Evolutionary conservation across 1,140 invertebrate genomes (phyloP).

Genomic region (Pseudomyrmex cubaensis): DNA sequence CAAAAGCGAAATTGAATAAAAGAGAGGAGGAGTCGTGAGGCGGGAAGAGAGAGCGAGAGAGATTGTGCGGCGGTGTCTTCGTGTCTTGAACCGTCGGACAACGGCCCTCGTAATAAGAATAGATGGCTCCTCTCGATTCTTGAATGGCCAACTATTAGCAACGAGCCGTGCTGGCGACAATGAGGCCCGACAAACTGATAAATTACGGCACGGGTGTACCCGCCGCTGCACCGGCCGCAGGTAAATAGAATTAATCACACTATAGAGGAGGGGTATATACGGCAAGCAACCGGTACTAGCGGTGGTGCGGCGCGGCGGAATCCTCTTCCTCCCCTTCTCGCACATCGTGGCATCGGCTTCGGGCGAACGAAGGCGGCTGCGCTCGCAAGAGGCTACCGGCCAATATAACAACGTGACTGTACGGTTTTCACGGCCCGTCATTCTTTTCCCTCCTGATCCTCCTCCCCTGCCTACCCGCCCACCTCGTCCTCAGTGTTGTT

Average conservation of each 20-base stretch:
- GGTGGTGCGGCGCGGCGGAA: slow-evolving; percentile 20
- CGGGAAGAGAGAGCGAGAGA: neutral
- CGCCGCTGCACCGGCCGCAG: slow-evolving; percentile 74
- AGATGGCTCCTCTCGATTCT: slow-evolving; percentile 73
- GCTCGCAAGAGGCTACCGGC: slow-evolving; percentile 68
- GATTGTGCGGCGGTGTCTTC: slow-evolving; percentile 63
- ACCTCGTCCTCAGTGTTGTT: slow-evolving; percentile 6
- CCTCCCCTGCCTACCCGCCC: neutral
- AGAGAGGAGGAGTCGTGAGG: neutral
- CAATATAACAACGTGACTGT: slow-evolving; percentile 78
- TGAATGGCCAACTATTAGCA: slow-evolving; percentile 76
- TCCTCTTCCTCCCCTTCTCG: neutral
- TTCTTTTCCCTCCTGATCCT: slow-evolving; percentile 43
- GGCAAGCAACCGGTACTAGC: slow-evolving; percentile 48
- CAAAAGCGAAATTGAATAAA: neutral
- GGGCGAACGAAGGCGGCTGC: slow-evolving; percentile 55
- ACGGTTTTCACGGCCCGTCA: slow-evolving; percentile 68
- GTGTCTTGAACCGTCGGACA: slow-evolving; percentile 72
- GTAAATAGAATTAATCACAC: slow-evolving; percentile 79
- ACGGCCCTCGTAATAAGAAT: slow-evolving; percentile 75
- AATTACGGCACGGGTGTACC: slow-evolving; percentile 74
- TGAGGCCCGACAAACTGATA: slow-evolving; percentile 77
- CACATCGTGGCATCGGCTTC: slow-evolving; percentile 17
- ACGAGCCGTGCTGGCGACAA: slow-evolving; percentile 73
- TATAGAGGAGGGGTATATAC: slow-evolving; percentile 65